Evolutionary conservation across 2,113 vertebrate genomes (phyloP), one percentile per base, ranked within the genome.

Genomic region (Epinephelus moara): DNA sequence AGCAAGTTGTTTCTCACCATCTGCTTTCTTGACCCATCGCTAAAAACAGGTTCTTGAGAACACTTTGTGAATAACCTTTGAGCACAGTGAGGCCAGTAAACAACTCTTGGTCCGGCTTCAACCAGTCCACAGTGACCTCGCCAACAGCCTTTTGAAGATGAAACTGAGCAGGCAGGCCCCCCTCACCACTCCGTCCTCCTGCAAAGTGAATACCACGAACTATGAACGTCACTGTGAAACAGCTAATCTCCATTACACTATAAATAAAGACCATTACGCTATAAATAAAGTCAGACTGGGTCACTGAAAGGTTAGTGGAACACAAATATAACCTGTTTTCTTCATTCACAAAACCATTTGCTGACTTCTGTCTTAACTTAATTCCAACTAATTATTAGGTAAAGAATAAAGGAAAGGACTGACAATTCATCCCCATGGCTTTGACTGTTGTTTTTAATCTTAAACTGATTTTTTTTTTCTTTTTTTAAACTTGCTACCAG

Each of bases 51-150:
- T 87, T 78, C 64, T 52, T 80, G 6, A 53, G 85, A 77, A 87
- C 82, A 74, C 30, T 42, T 55, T 68, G 57, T 91, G 83, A 90
- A 23, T 77, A 80, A 89, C 91, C 89, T 92, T 88, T 87, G 19
- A 33, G 30, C 23, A 67, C 74, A 42, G 74, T 59, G 40, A 50
- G 67, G 59, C 77, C 63, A 75, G 91, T 95, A 94, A 95, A 95
- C 94, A 95, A 82, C 71, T 83, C 33, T 33, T 80, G 67, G 27
- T 74, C 88, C 8, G 64, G 89, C 76, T 82, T 66, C 30, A 78
- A 64, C 91, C 85, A 80, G 89, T 27, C 73, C 30, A 72, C 37
- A 70, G 49, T 74, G 56, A 55, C 77, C 70, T 55, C 85, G n/a
- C 83, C 27, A 13, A 18, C 71, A 21, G 21, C 37, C 40, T 17